Conservation (phyloP, 2,113 vertebrate species). For the Triplophysa dalaica region DNA sequence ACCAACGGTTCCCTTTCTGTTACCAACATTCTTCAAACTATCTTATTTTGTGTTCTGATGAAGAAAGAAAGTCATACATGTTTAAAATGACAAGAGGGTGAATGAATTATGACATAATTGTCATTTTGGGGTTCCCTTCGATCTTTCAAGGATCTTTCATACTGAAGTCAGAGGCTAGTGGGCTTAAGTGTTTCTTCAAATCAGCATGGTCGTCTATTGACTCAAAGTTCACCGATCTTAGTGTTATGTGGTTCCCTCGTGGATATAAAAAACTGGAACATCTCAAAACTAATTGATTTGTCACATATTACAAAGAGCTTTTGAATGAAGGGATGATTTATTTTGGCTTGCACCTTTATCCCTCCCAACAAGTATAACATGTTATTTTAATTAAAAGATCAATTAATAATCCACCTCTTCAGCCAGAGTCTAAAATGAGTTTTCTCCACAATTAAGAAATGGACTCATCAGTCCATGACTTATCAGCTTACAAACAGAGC, state of each 20-base stretch:
- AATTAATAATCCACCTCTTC: conserved; percentile 75
- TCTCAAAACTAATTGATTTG: conserved; percentile 51
- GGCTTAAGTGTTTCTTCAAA: conserved; percentile 29
- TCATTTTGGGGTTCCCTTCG: no score
- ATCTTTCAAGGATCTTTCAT: neutral
- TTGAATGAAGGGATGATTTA: conserved; percentile 62
- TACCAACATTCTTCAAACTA: no score
- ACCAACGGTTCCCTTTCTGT: no score
- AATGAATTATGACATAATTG: no score
- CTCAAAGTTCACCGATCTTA: conserved; percentile 34
- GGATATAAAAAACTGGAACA: conserved; percentile 63
- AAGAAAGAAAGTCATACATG: no score
- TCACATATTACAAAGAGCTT: conserved; percentile 19
- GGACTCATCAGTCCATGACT: conserved; percentile 79
- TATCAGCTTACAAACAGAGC: conserved; percentile 78
- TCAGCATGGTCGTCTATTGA: neutral
- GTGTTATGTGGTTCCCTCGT: conserved; percentile 43
- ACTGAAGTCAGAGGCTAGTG: conserved; percentile 4
- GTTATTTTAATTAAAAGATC: conserved; percentile 74
- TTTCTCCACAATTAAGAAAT: conserved; percentile 76
- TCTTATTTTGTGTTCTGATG: no score
- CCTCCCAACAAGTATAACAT: conserved; percentile 57
- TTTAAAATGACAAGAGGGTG: no score
- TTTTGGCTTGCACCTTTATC: conserved; percentile 63
- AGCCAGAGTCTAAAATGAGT: conserved; percentile 72